A percentile compares a stretch with the other conserved stretches of the same genome.
These are phyloP conservation scores for Brachirus orientalis DNA, from an alignment of 2,113 vertebrate genomes.

Conservation along the genomic window DNA sequence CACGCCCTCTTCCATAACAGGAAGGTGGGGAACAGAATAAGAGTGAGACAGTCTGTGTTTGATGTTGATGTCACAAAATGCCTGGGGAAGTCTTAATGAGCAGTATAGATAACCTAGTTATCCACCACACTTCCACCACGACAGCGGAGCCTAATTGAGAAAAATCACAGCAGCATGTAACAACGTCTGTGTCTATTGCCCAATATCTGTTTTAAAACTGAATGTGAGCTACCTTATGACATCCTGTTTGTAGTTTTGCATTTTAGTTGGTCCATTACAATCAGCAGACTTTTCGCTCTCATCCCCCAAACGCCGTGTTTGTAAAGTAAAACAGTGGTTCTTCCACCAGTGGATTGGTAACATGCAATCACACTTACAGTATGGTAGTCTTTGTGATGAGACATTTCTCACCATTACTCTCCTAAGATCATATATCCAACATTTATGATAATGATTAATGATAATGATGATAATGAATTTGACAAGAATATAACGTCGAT, in stretches of 20 bases:
- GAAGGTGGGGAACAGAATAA: conserved; percentile 20
- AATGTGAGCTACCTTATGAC: conserved; percentile 19
- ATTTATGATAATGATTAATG: background rate
- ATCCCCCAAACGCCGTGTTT: too few species aligned
- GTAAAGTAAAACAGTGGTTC: background rate
- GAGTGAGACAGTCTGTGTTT: conserved; percentile 43
- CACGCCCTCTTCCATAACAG: conserved; percentile 49
- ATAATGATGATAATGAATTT: background rate
- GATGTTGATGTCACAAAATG: conserved; percentile 55
- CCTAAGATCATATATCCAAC: background rate
- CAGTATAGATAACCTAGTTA: conserved; percentile 65
- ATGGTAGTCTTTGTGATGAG: too few species aligned
- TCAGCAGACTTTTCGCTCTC: conserved; percentile 37
- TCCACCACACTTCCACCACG: conserved; percentile 37
- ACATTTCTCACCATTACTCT: background rate
- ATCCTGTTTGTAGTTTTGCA: conserved; percentile 21
- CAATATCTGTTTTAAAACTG: conserved; percentile 23
- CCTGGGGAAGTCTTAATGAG: conserved; percentile 53
- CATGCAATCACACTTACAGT: too few species aligned
- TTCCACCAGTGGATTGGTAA: too few species aligned
- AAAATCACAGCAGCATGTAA: conserved; percentile 40
- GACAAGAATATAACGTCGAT: background rate
- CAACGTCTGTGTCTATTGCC: conserved; percentile 9
- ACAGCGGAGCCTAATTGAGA: conserved; percentile 54
- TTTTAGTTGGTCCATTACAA: conserved; percentile 26